Conservation (phyloP, 2,113 vertebrate genomes). For the Tupaia tana region DNA sequence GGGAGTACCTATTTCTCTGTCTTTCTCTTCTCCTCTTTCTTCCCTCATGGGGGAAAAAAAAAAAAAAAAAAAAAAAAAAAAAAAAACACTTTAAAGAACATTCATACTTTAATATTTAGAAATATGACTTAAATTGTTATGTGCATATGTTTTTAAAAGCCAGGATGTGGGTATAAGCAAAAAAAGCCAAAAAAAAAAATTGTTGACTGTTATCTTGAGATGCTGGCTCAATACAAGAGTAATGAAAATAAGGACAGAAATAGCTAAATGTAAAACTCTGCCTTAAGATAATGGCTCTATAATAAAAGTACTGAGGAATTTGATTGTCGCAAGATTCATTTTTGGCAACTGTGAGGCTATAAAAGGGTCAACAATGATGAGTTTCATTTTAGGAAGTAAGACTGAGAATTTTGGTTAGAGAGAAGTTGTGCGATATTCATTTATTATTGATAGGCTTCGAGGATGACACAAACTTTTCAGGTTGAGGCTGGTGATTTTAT, state of each 20-base stretch:
- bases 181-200: background rate
- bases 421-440: slow-evolving; percentile 40
- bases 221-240: slow-evolving; percentile 1
- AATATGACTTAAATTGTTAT: slow-evolving; percentile 48
- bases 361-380: background rate
- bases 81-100: background rate
- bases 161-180: slow-evolving; percentile 41
- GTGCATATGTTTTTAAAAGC: slow-evolving; percentile 49
- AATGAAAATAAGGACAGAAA: slow-evolving; percentile 36
- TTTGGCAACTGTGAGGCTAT: background rate
- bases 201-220: slow-evolving; percentile 37
- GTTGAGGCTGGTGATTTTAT: slow-evolving; percentile 32
- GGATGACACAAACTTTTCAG: slow-evolving; percentile 50
- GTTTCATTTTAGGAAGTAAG: slow-evolving; percentile 37
- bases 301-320: slow-evolving; percentile 31
- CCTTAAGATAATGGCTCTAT: slow-evolving; percentile 56
- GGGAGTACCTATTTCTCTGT: too few relatives aligned
- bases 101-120: slow-evolving; percentile 32
- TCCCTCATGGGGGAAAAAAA: too few relatives aligned
- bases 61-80: too few relatives aligned
- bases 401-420: slow-evolving; percentile 43
- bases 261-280: slow-evolving; percentile 41
- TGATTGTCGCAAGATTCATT: background rate
- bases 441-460: slow-evolving; percentile 71
- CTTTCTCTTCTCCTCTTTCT: too few relatives aligned